These are phyloP conservation scores for Dicaeum eximium DNA, from an alignment of 2,113 vertebrate genomes.

Conservation along the genomic window DNA sequence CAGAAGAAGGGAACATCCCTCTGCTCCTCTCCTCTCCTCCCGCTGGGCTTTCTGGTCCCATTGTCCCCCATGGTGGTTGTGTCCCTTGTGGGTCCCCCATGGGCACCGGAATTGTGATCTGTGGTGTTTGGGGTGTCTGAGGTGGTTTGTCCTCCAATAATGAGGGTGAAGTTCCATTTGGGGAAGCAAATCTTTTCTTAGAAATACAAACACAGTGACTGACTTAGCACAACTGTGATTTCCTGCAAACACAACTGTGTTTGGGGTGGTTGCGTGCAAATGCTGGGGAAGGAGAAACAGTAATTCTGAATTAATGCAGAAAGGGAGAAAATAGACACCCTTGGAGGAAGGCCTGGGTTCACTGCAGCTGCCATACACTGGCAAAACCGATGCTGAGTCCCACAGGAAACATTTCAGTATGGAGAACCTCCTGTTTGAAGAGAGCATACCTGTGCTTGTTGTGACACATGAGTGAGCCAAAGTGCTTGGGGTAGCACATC, in stretches of 20 bases:
- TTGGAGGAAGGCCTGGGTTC: background rate
- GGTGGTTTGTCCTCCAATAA: background rate
- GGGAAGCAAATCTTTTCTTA: constrained; percentile 27
- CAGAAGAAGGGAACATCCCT: background rate
- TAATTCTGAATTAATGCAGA: constrained; percentile 20
- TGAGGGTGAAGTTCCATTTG: background rate
- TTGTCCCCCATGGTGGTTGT: rapidly evolving
- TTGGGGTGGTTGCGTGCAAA: background rate
- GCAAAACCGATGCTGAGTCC: background rate
- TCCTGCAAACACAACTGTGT: constrained; percentile 47
- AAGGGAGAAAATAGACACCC: background rate
- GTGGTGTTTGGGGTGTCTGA: background rate
- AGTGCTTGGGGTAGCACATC: background rate
- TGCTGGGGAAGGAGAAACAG: constrained; percentile 27
- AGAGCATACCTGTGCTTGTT: background rate
- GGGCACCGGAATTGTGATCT: background rate
- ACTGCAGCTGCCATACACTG: background rate
- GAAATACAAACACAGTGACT: background rate
- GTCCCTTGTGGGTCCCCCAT: background rate
- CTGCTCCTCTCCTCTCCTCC: background rate
- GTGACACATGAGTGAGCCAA: background rate
- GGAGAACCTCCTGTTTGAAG: background rate
- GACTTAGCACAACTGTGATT: constrained; percentile 8
- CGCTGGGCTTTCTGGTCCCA: background rate
- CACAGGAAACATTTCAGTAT: background rate